A percentile compares a stretch with the other conserved stretches of the same genome.
phyloP scores from a whole-genome alignment of 1,140 invertebrate species.

The Trialeurodes vaporariorum region DNA sequence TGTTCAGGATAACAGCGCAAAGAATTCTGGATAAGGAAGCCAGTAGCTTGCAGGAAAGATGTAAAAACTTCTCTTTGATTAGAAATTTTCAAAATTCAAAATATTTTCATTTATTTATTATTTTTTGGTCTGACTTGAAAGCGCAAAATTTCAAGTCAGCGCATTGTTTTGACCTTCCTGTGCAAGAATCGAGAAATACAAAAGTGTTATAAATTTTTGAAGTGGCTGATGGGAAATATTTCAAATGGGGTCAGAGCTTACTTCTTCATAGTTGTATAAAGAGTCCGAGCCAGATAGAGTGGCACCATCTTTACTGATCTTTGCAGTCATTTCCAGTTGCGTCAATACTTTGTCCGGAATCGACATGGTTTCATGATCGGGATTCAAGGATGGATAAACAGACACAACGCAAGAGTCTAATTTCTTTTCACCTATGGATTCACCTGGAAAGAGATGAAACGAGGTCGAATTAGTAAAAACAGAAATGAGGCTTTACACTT shows the following conservation, averaged over 20 bases:
- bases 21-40: too few species aligned
- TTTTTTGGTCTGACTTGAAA: not conserved
- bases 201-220: too few species aligned
- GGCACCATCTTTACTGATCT: conserved; percentile 69
- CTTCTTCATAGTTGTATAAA: conserved; percentile 72
- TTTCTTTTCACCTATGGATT: conserved; percentile 35
- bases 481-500: too few species aligned
- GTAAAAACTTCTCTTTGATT: too few species aligned
- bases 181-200: conserved; percentile 3
- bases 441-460: conserved; percentile 19
- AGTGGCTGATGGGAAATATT: not conserved
- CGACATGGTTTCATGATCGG: conserved; percentile 78
- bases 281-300: conserved; percentile 73
- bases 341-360: conserved; percentile 62
- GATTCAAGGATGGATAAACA: conserved; percentile 86
- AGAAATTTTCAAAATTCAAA: too few species aligned
- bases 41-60: too few species aligned
- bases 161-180: too few species aligned
- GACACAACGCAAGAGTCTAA: conserved; percentile 82
- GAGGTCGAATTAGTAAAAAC: too few species aligned
- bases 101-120: too few species aligned
- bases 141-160: not conserved
- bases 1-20: too few species aligned
- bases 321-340: conserved; percentile 58
- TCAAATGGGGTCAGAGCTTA: conserved; percentile 25